phyloP scores from a whole-genome alignment of 2,113 vertebrate species.

The Labrus mixtus region DNA sequence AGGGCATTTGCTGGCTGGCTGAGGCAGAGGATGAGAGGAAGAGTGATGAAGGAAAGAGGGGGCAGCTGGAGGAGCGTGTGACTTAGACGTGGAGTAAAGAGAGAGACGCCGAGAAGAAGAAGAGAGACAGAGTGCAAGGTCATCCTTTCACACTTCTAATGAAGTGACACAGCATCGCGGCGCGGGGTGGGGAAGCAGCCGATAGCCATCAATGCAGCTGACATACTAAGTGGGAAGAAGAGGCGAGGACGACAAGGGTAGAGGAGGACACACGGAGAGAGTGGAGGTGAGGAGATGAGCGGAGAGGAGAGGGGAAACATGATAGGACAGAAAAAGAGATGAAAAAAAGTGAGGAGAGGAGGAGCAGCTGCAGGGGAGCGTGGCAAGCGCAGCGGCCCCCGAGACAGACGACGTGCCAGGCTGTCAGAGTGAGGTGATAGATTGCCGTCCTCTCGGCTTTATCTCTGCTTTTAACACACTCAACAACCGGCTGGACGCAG shows the following conservation, averaged over 20 bases:
- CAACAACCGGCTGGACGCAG: constrained; percentile 43
- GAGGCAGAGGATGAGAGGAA: constrained; percentile 37
- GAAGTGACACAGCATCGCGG: constrained; percentile 73
- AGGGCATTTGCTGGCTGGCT: constrained; percentile 56
- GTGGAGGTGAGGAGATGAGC: constrained; percentile 22
- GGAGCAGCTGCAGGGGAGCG: constrained; percentile 55
- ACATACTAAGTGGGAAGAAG: constrained; percentile 56
- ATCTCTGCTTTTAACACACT: constrained; percentile 71
- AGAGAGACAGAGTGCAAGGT: constrained; percentile 71
- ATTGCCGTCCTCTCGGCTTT: constrained; percentile 70
- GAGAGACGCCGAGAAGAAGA: constrained; percentile 24
- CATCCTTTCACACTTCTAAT: constrained; percentile 74
- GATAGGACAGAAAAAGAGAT: constrained; percentile 22
- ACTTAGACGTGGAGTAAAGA: constrained; percentile 43
- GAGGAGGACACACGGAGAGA: constrained; percentile 26
- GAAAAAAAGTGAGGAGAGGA: constrained; percentile 47
- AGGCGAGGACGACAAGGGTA: not conserved
- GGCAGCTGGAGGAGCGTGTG: constrained; percentile 58
- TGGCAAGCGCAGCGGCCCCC: constrained; percentile 38
- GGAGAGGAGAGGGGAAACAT: constrained; percentile 21
- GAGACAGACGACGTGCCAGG: constrained; percentile 53
- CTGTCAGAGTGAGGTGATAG: constrained; percentile 70
- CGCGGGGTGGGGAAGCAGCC: constrained; percentile 41
- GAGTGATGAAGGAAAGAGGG: constrained; percentile 60
- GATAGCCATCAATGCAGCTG: constrained; percentile 59